Base-by-base conservation (phyloP, 1,140 invertebrate species). In the Asbolus verrucosus region DNA sequence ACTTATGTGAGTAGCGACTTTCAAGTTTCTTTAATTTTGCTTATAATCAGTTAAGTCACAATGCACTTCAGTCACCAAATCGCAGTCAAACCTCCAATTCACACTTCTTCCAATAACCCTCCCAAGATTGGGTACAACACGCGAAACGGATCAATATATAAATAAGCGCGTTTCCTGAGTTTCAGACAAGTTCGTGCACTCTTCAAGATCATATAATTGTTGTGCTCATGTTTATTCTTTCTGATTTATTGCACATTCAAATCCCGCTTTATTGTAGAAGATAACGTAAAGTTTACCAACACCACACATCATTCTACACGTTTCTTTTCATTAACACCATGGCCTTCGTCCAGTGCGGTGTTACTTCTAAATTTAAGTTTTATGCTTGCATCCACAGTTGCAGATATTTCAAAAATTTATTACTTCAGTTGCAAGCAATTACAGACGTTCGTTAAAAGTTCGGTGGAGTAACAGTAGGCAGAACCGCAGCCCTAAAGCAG, bases 1-100 rank as follows among this genome's bases (percentile, higher is more conserved):
- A 15, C 62, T 65, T 2, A 18, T 65, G 62, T 65, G 62, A 65
- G 62, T 65, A 65, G 15, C 62, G 62, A 65, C 5, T n/a, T n/a
- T n/a, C n/a, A 15, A 59, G 13, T 59, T 21, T 14, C 21, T 39
- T 21, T 24, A n/a, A 38, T 46, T 65, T n/a, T 14, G 2, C 1
- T 65, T 65, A 43, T 14, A 46, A 19, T 36, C 1, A 36, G 4
- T n/a, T 4, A 13, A 36, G 36, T 18, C 6, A 1, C 3, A 31
- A 19, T 16, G 9, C 59, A 5, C 11, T 18, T 62, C 30, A 15
- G 36, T 38, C 31, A 38, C 31, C 16, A 39, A 62, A 36, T 18
- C n/a, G 14, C 15, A 27, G 24, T 3, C 15, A 41, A 4, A 6
- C 15, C 15, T 11, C 11, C 15, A 41, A n/a, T n/a, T 11, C 2